Conservation (phyloP, 1,140 invertebrate genomes). For the Diachasmimorpha longicaudata region DNA sequence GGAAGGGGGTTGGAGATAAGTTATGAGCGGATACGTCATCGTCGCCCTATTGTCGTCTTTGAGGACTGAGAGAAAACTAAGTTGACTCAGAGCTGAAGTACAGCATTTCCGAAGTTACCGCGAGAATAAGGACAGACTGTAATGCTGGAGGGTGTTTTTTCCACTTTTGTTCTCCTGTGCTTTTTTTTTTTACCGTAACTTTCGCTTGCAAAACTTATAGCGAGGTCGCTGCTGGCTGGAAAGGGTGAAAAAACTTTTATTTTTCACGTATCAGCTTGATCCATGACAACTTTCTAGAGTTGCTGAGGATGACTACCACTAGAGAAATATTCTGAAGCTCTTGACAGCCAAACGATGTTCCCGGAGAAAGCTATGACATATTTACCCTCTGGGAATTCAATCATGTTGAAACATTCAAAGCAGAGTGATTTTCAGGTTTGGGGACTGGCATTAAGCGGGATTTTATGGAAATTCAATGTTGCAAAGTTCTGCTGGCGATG, state of each 20-base stretch:
- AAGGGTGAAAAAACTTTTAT: background rate
- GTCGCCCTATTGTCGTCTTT: slow-evolving; percentile 25
- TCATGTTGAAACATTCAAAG: background rate
- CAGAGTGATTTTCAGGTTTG: background rate
- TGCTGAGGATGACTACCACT: background rate
- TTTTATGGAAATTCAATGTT: background rate
- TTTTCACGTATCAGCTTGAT: background rate
- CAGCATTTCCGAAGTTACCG: slow-evolving; percentile 36
- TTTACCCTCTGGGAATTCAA: background rate
- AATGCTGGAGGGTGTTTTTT: background rate
- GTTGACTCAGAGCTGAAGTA: slow-evolving; percentile 39
- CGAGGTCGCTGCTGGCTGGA: background rate
- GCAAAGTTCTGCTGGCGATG: background rate
- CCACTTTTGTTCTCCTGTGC: background rate
- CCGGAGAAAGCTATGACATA: background rate
- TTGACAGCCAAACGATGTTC: background rate
- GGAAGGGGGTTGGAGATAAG: background rate
- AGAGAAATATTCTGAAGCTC: background rate
- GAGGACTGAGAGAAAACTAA: slow-evolving; percentile 44
- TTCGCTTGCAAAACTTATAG: background rate
- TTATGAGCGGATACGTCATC: slow-evolving; percentile 18
- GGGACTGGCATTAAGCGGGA: background rate
- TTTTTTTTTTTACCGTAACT: background rate
- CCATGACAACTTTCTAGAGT: background rate
- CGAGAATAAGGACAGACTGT: slow-evolving; percentile 6